Base-by-base conservation (phyloP, 1,140 invertebrate genomes). In the Tetragnatha versicolor region DNA sequence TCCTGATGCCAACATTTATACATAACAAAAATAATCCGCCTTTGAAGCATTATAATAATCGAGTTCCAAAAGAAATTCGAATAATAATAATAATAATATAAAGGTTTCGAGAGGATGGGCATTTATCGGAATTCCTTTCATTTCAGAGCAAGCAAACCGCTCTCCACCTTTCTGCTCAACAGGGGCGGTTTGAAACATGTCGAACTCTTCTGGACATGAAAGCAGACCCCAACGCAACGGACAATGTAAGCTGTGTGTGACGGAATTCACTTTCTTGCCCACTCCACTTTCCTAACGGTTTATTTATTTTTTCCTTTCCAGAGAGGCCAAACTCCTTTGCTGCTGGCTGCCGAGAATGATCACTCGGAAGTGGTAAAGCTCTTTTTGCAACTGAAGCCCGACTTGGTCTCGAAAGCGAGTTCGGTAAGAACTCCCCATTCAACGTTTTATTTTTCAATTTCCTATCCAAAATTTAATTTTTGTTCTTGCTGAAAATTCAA, bases 281-380 rank as follows among this genome's bases (percentile, higher is more conserved):
- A n/a, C n/a, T n/a, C n/a, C n/a, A n/a, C n/a, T n/a, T n/a, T n/a
- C n/a, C n/a, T n/a, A n/a, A n/a, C n/a, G n/a, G n/a, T n/a, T n/a
- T n/a, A n/a, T n/a, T 97, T 9, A 87, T 99, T 17, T 87, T 98
- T 97, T 84, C 37, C 35, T 58, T 49, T 68, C 17, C 31, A 82
- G 81, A 66, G 87, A 81, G 88, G 88, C 2, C 88, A 88, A 80
- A 89, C 89, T 0, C 88, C 89, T 0, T 84, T 90, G 5, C 88
- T 90, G 80, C 82, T 97, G 35, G 97, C 97, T 1, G 96, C 96
- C 27, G 95, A 98, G 88, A 98, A 98, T 85, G 98, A 99, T 85
- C 97, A 94, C 85, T 94, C 96, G 6, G 96, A 98, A 89, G 97
- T 99, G 12, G 96, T 96, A 17, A 96, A 98, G 86, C 87, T 99